Conservation (phyloP, 2,113 vertebrate genomes). For the Xiphophorus maculatus region DNA sequence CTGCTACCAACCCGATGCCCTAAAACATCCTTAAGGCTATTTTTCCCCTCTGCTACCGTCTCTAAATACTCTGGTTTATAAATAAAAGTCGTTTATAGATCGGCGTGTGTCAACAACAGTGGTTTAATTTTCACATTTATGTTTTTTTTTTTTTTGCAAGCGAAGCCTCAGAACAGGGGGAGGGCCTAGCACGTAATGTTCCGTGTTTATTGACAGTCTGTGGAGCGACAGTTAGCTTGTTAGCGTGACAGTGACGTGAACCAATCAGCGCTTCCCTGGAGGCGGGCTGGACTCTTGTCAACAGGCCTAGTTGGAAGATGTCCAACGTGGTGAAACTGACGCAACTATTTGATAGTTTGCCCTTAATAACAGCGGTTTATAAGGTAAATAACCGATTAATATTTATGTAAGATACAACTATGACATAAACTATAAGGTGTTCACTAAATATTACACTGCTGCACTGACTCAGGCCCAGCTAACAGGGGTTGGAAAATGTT, state of each 20-base stretch:
- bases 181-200: conserved; percentile 44
- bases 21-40: not conserved
- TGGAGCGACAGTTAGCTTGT: not conserved
- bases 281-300: conserved; percentile 67
- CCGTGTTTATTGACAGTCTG: conserved; percentile 61
- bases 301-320: conserved; percentile 67
- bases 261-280: conserved; percentile 52
- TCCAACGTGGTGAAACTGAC: conserved; percentile 36
- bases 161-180: conserved; percentile 28
- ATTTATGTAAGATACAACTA: too few relatives aligned
- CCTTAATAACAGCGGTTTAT: not conserved
- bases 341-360: not conserved
- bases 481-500: conserved; percentile 28
- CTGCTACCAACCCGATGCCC: not conserved
- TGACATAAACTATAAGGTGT: conserved; percentile 50
- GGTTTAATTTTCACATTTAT: not conserved
- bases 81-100: not conserved
- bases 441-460: conserved; percentile 22
- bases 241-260: conserved; percentile 14
- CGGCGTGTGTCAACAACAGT: not conserved
- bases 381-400: too few relatives aligned
- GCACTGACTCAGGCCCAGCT: not conserved
- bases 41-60: not conserved
- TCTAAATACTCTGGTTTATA: rapidly evolving
- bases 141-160: not conserved